Evolutionary conservation across 2,888 invertebrate species (phyloP).

Genomic region (Didymodactylos carnosus): DNA sequence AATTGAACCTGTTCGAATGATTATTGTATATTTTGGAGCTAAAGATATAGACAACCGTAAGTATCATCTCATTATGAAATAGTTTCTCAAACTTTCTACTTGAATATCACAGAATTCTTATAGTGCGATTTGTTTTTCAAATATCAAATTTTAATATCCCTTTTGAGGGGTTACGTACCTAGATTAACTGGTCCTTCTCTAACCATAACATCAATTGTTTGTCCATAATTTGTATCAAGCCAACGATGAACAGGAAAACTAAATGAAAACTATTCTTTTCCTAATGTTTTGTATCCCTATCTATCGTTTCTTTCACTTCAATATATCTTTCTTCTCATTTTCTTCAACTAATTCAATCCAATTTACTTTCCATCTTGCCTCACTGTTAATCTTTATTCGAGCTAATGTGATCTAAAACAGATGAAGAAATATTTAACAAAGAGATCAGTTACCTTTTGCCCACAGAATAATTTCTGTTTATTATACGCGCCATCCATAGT

Average conservation of each 20-base stretch:
- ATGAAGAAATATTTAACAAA: background rate
- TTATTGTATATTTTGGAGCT: background rate
- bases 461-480: no score
- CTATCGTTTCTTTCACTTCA: background rate
- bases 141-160: background rate
- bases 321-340: background rate
- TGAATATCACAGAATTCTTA: no score
- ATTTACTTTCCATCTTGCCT: background rate
- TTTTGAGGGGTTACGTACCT: background rate
- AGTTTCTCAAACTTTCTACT: no score
- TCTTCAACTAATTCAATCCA: background rate
- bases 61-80: no score
- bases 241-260: background rate
- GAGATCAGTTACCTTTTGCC: no score
- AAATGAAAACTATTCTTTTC: no score
- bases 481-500: no score
- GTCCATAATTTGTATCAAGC: background rate
- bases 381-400: background rate
- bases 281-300: no score
- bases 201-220: background rate
- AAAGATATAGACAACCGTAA: no score
- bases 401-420: background rate
- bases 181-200: background rate
- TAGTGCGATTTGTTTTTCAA: no score
- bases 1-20: background rate